phyloP scores from a whole-genome alignment of 2,797 vertebrate species.

The Cynopterus sphinx region DNA sequence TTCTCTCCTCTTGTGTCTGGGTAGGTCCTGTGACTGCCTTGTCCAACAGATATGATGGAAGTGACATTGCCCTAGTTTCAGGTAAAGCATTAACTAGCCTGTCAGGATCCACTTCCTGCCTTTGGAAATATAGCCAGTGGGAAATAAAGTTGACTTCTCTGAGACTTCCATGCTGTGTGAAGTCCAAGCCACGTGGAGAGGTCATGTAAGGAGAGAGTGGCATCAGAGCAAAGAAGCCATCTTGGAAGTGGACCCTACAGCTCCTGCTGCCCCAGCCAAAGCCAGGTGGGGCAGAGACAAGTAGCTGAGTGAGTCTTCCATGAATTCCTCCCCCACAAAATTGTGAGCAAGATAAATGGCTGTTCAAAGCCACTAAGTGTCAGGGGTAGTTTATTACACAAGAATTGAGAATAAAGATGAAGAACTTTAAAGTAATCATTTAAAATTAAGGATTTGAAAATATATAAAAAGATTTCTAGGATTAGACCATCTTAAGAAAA shows the following conservation, averaged over 20 bases:
- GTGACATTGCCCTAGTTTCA: neutral
- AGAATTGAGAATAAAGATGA: neutral
- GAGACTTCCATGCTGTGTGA: neutral
- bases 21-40: neutral
- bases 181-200: neutral
- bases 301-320: neutral
- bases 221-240: neutral
- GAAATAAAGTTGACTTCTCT: neutral
- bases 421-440: conserved; percentile 4
- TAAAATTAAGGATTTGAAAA: conserved; percentile 40
- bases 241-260: neutral
- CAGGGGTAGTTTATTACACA: neutral
- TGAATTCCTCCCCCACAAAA: neutral
- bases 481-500: conserved; percentile 10
- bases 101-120: neutral
- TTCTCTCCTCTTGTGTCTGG: neutral
- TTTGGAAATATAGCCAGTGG: neutral
- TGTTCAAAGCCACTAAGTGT: neutral
- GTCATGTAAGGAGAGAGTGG: neutral
- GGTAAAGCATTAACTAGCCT: neutral
- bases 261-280: neutral
- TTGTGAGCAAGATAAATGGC: neutral
- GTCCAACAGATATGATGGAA: neutral
- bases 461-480: conserved; percentile 25
- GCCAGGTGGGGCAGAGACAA: neutral